Evolutionary conservation across 2,888 invertebrate species (phyloP), one percentile per base, ranked within the genome.

Genomic region (Lottia gigantea): DNA sequence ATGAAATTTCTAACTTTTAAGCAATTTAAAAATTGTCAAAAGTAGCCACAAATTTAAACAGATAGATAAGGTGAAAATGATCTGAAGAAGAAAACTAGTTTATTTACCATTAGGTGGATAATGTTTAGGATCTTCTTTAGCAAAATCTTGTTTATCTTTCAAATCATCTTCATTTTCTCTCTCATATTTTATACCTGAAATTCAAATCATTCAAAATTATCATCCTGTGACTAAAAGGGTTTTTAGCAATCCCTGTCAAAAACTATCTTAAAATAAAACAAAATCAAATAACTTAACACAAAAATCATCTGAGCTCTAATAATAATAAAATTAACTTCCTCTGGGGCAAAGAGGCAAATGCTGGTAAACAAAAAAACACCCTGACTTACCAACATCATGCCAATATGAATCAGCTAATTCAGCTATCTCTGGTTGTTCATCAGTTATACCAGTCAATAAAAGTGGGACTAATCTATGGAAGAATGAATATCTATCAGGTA

Each of bases 401-500:
- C 89, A 89, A 19, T 88, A 75, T 19, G 82, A 79, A 70, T 85
- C 85, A 16, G 88, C 86, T 45, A 83, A 71, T 64, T 85, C 84
- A 12, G 76, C 72, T n/a, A 89, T 87, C 73, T 94, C 93, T 1
- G 91, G 91, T 73, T 94, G 92, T 72, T 94, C 94, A 87, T 97
- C 97, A 80, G 93, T 93, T 3, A 96, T 89, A 72, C 95, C 93
- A 62, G 95, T 95, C 47, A 97, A 89, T 4, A 96, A 89, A 15
- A 97, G 88, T 0, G 97, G 97, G 78, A 97, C 90, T 81, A 97
- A 91, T 79, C 93, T 93, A 86, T 94, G 93, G 90, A 95, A 96
- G 89, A 93, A 96, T 0, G 96, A 96, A 86, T 97, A 97, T 79
- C 97, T 90, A 87, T 97, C 96, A 67, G 91, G 91, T 71, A 96